Percentiles rank a stretch among this genome's conserved stretches.
These are phyloP conservation scores for Diachrysia chrysitis DNA, from an alignment of 2,888 invertebrate genomes.

Conservation along the genomic window DNA sequence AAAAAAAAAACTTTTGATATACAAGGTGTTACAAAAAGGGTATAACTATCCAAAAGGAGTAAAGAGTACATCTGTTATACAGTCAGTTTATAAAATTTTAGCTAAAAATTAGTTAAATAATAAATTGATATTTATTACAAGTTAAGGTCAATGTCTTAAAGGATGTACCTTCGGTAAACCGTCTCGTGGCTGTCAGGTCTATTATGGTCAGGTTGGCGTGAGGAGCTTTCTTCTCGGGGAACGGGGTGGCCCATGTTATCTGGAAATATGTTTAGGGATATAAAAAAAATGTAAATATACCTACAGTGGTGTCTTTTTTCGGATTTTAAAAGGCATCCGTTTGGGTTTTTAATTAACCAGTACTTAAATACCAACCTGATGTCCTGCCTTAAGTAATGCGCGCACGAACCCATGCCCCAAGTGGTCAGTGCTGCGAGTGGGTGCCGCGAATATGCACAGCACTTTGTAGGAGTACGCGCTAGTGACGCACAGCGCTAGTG, in stretches of 20 bases:
- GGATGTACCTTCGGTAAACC: constrained; percentile 49
- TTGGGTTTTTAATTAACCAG: too few species aligned
- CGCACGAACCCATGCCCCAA: background rate
- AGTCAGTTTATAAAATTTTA: too few species aligned
- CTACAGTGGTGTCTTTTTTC: too few species aligned
- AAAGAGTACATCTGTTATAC: too few species aligned
- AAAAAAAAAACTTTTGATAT: too few species aligned
- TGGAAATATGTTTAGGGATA: constrained; percentile 41
- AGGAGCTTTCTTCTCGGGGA: constrained; percentile 50
- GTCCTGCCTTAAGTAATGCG: background rate
- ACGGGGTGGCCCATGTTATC: constrained; percentile 74
- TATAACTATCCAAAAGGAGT: too few species aligned
- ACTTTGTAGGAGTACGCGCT: background rate
- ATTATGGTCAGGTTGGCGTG: constrained; percentile 59
- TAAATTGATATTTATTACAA: too few species aligned
- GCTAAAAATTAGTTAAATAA: too few species aligned
- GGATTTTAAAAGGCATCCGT: too few species aligned
- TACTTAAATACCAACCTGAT: background rate
- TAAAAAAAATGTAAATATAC: too few species aligned
- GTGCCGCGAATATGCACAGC: background rate
- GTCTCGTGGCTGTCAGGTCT: constrained; percentile 50
- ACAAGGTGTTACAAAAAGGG: too few species aligned
- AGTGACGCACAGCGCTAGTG: background rate
- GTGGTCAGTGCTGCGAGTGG: background rate
- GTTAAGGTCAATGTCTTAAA: too few species aligned